These are phyloP conservation scores for Callinectes sapidus DNA, from an alignment of 2,888 invertebrate genomes.

Conservation along the genomic window DNA sequence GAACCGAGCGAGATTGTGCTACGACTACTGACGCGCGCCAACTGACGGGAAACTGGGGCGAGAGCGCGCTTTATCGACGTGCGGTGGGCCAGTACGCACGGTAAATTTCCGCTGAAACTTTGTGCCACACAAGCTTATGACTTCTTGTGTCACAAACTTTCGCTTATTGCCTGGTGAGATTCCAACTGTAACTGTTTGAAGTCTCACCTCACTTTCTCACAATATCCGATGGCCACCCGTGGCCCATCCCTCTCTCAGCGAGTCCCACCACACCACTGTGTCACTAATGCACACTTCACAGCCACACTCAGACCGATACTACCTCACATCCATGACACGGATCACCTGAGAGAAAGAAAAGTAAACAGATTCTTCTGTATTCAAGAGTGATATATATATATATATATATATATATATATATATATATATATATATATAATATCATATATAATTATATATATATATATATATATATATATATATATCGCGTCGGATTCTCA, in stretches of 20 bases:
- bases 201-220: constrained; percentile 3
- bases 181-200: not conserved
- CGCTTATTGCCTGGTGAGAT: constrained; percentile 17
- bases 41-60: constrained; percentile 55
- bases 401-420: constrained; percentile 55
- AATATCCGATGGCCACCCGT: not conserved
- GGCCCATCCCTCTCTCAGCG: not conserved
- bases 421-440: constrained; percentile 50
- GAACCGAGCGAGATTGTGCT: not conserved
- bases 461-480: constrained; percentile 24
- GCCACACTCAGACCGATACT: not conserved
- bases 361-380: not conserved
- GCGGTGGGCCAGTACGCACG: constrained; percentile 39
- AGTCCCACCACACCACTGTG: not conserved
- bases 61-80: constrained; percentile 58
- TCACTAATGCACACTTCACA: constrained; percentile 4
- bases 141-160: constrained; percentile 24
- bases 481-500: not conserved
- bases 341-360: not conserved
- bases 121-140: constrained; percentile 29
- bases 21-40: constrained; percentile 37
- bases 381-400: constrained; percentile 34
- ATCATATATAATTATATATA: constrained; percentile 49
- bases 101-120: constrained; percentile 51
- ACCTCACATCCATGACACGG: not conserved